Evolutionary conservation across 2,797 vertebrate species (phyloP), one percentile per base, ranked within the genome.

Genomic region (Pampus argenteus): DNA sequence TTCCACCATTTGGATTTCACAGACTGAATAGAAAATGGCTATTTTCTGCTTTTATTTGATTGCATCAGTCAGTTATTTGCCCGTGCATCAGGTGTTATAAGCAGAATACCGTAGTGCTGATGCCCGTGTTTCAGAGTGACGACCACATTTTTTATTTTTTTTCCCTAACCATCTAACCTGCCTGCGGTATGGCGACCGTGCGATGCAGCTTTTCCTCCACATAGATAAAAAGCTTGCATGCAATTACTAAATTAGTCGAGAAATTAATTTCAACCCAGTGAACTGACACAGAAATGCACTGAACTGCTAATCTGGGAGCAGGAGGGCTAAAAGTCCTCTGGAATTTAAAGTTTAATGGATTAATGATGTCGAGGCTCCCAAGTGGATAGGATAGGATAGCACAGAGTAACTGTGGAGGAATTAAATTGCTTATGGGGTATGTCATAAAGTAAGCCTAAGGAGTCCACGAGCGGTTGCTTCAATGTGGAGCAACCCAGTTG

Each of bases 311-410:
- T 91, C 90, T 89, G 83, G 82, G 84, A 91, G 87, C 76, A 85
- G 82, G 72, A 89, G 81, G 84, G 81, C 75, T 84, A 80, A 78
- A 85, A 88, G 88, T 89, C 83, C 76, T 73, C 65, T 79, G 88
- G 82, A 93, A 92, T 88, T 91, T 89, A 89, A 91, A 90, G 81
- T 92, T 90, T 90, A 92, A 93, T 91, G 92, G 90, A 90, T 92
- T 92, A 92, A 92, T 89, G 86, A 92, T 91, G 89, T 90, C 84
- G 81, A 62, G 81, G 72, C 91, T 90, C 91, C 85, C 84, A 34
- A 88, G 90, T 89, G 90, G 74, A 85, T 85, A 76, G 74, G 42
- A 44, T 73, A 50, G 70, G 57, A 83, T 54, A 81, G 82, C 75
- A 57, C 73, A 69, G 71, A 86, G 83, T 81, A 86, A 84, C 87